These are phyloP conservation scores for Catostylus mosaicus DNA, from an alignment of 30 jellyfish, hydroid and myxozoan species.

Conservation along the genomic window DNA sequence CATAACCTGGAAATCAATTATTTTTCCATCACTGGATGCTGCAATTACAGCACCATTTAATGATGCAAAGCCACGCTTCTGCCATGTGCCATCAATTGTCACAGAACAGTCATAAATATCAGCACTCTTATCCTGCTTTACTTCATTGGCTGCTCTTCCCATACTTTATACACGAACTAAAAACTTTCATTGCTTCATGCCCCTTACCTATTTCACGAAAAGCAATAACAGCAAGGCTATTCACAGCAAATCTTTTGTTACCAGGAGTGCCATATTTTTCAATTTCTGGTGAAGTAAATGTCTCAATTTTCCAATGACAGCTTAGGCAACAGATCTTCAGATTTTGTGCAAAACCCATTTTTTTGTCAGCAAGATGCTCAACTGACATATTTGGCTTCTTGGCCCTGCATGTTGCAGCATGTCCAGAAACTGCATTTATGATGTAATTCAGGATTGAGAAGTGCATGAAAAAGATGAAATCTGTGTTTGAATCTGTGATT, in stretches of 20 bases:
- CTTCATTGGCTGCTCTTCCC: constrained; percentile 48
- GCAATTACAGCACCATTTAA: constrained; percentile 65
- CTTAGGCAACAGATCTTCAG: too few species aligned
- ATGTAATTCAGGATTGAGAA: too few species aligned
- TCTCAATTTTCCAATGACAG: constrained; percentile 7
- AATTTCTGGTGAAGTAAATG: constrained; percentile 12
- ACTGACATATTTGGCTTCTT: too few species aligned
- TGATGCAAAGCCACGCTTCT: constrained; percentile 68
- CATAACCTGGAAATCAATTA: constrained; percentile 52
- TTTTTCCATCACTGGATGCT: constrained; percentile 46
- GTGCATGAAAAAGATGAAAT: too few species aligned
- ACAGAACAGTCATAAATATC: constrained; percentile 10
- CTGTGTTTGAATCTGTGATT: too few species aligned
- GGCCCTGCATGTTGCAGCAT: too few species aligned
- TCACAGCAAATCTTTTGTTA: constrained; percentile 2
- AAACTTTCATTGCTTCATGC: constrained; percentile 43
- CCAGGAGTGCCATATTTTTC: constrained; percentile 23
- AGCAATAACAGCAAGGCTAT: constrained; percentile 37
- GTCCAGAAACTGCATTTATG: too few species aligned
- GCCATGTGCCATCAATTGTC: constrained; percentile 81
- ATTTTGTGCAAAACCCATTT: too few species aligned
- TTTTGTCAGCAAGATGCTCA: too few species aligned
- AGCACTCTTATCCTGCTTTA: constrained; percentile 28
- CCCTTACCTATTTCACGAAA: constrained; percentile 77
- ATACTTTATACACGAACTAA: constrained; percentile 52